A percentile compares a stretch with the other conserved stretches of the same genome.
Evolutionary conservation across 2,113 vertebrate genomes (phyloP).

Genomic region (Pluvianellus socialis): DNA sequence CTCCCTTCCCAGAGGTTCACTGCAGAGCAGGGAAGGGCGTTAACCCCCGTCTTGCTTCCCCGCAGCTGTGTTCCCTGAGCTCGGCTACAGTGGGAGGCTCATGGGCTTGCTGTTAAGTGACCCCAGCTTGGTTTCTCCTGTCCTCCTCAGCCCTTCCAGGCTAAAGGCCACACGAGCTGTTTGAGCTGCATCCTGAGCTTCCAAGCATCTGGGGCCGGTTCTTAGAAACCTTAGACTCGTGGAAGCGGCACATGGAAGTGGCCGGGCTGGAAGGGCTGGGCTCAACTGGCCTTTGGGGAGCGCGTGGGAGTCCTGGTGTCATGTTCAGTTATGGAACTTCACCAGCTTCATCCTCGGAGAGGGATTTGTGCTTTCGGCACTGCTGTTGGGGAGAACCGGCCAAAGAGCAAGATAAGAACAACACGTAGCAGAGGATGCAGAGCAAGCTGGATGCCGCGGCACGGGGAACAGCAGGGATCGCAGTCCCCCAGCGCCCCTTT

Average conservation of each 20-base stretch:
- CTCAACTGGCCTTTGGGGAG: background rate
- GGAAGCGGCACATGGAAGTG: background rate
- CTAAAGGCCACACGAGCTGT: background rate
- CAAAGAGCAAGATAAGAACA: background rate
- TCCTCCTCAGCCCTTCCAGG: background rate
- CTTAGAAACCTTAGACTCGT: conserved; percentile 40
- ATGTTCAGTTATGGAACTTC: background rate
- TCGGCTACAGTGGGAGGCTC: background rate
- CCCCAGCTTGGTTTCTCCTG: background rate
- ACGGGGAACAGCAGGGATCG: rapidly evolving
- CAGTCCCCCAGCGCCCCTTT: rapidly evolving
- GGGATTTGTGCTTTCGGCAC: background rate
- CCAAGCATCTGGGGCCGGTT: background rate
- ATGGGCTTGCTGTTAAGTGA: background rate
- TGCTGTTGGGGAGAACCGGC: background rate
- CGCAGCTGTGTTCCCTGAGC: background rate
- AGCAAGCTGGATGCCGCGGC: rapidly evolving
- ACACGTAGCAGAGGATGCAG: background rate
- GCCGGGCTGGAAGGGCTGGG: background rate
- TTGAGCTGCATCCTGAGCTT: conserved; percentile 3
- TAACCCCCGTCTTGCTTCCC: background rate
- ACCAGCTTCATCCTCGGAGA: background rate
- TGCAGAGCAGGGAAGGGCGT: background rate
- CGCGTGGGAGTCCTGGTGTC: conserved; percentile 21
- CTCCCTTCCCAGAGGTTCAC: background rate